Base-by-base conservation (phyloP, 2,888 invertebrate species). In the Prosopocoilus inquinatus region DNA sequence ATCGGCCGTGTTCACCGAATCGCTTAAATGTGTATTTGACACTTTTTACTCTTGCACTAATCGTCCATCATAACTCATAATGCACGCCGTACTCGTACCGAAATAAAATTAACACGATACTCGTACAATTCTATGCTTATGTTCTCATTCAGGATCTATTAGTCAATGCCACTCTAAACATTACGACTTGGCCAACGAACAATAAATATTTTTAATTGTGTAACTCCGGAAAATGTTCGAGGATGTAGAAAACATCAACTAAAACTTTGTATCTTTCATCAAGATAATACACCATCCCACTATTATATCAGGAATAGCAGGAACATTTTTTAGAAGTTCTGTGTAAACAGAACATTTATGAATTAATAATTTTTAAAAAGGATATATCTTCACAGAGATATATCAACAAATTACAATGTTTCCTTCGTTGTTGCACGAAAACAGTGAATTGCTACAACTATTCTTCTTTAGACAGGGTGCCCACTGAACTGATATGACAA, bases 121-220 rank as follows among this genome's bases (percentile, higher is more conserved):
- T 44, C 36, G 35, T 54, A 39, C 38, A 61, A 54, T 58, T 48
- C 58, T 45, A 50, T 50, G 53, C 53, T 53, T 61, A 58, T 63
- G 63, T 63, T 61, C 57, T 49, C 55, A 50, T 60, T 62, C 58
- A 54, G 41, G 53, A 52, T 59, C 63, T 64, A 64, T 64, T 64
- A 63, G 63, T 64, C 64, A 64, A 59, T 60, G 64, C 62, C 64
- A 63, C 52, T 47, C 53, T 47, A 53, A 28, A 59, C 60, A 63
- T 55, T 54, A 50, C 53, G 57, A 52, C 45, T 56, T 41, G 51
- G 46, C 55, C 57, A 60, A 60, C 60, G 58, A 63, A 63, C 60
- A 56, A 59, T 59, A 56, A 55, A 58, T 47, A 53, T 33, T 38
- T 53, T 53, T 47, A 53, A 53, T 47, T 39, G 39, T 47, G 39